phyloP scores from a whole-genome alignment of 2,113 vertebrate genomes.

The Hiodon tergisus region DNA sequence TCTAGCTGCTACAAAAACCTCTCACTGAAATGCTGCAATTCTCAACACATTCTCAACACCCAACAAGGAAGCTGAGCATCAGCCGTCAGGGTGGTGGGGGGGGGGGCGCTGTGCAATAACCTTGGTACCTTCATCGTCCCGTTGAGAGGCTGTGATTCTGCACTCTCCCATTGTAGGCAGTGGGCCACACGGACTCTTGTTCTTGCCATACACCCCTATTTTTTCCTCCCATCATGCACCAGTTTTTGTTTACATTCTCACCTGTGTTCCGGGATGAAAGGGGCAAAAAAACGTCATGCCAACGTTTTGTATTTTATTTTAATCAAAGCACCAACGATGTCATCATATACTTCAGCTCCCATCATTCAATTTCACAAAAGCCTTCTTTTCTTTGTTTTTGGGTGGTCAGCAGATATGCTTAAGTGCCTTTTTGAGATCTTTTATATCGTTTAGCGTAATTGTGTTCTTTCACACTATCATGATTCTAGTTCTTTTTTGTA shows the following conservation, averaged over 20 bases:
- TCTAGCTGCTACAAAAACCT: constrained; percentile 29
- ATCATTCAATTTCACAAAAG: constrained; percentile 30
- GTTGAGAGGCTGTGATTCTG: background rate
- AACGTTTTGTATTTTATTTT: constrained; percentile 7
- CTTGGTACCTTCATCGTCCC: background rate
- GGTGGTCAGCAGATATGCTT: constrained; percentile 35
- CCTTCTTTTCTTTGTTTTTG: constrained; percentile 29
- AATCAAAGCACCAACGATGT: constrained; percentile 15
- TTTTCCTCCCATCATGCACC: background rate
- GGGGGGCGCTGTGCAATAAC: constrained; percentile 11
- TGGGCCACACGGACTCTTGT: constrained; percentile 4
- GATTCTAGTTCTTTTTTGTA: constrained; percentile 38
- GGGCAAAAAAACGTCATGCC: constrained; percentile 20
- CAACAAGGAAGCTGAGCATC: background rate
- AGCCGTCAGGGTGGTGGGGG: too few species aligned
- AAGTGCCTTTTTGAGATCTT: constrained; percentile 59
- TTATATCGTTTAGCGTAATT: constrained; percentile 35
- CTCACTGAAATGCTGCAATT: constrained; percentile 33
- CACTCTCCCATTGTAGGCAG: background rate
- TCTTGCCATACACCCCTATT: constrained; percentile 14
- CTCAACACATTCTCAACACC: background rate
- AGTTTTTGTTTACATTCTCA: constrained; percentile 36
- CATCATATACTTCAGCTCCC: constrained; percentile 7
- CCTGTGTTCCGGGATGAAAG: constrained; percentile 21
- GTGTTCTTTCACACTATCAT: constrained; percentile 28